These are phyloP conservation scores for Melieria picta DNA, from an alignment of 2,888 invertebrate genomes.

Conservation along the genomic window DNA sequence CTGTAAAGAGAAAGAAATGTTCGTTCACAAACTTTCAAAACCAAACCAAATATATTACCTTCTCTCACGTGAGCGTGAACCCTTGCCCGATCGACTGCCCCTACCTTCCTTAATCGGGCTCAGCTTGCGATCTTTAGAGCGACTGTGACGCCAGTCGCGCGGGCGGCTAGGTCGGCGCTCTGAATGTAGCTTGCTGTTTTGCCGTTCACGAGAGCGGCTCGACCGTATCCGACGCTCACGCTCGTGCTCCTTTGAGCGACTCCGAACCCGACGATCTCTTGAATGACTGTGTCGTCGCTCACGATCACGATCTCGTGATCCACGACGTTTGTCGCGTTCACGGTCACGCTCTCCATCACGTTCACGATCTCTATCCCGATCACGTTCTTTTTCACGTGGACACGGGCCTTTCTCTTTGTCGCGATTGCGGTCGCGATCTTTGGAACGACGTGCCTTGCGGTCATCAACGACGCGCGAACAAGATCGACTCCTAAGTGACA, in stretches of 20 bases:
- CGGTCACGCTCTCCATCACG: constrained; percentile 62
- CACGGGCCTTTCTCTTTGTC: constrained; percentile 36
- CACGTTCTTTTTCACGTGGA: constrained; percentile 58
- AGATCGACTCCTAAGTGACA: constrained; percentile 50
- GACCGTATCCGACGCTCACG: constrained; percentile 10
- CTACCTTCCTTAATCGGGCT: constrained; percentile 58
- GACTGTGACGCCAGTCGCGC: constrained; percentile 48
- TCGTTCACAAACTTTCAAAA: constrained; percentile 10
- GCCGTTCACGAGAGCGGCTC: constrained; percentile 58
- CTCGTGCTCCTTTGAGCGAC: constrained; percentile 44
- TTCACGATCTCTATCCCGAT: constrained; percentile 48
- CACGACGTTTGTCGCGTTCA: constrained; percentile 52
- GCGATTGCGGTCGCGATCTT: constrained; percentile 57
- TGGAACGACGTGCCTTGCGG: constrained; percentile 44
- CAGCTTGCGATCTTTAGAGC: constrained; percentile 51
- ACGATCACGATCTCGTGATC: constrained; percentile 44
- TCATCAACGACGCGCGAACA: constrained; percentile 54
- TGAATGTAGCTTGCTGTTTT: constrained; percentile 42
- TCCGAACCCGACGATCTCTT: constrained; percentile 41
- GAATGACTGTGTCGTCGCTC: constrained; percentile 49
- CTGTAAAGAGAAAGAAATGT: constrained; percentile 36
- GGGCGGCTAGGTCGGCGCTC: constrained; percentile 54
- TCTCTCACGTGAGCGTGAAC: constrained; percentile 54
- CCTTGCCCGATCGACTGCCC: constrained; percentile 51
- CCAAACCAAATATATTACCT: constrained; percentile 47